A percentile compares a stretch with the other conserved stretches of the same genome.
Conservation (phyloP, 2,797 vertebrate genomes). For the Paguma larvata region DNA sequence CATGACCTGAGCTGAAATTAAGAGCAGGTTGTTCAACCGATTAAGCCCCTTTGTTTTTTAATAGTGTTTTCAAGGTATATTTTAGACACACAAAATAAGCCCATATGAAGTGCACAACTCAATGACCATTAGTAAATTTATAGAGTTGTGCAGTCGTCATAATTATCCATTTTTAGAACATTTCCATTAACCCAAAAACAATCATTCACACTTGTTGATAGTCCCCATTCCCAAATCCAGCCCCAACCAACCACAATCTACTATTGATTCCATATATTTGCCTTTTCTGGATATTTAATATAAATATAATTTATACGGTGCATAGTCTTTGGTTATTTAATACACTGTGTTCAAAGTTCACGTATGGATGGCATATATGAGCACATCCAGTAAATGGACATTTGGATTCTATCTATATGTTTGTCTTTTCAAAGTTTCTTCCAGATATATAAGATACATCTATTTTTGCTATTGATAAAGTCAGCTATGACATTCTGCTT, state of each 20-base stretch:
- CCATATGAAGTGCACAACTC: not conserved
- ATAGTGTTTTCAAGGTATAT: not conserved
- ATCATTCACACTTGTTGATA: fast-evolving
- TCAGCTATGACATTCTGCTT: not conserved
- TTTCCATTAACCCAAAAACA: not conserved
- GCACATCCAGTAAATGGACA: not conserved
- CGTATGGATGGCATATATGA: not conserved
- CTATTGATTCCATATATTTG: not conserved
- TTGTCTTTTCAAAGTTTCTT: not conserved
- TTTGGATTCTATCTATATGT: not conserved
- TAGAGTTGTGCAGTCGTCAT: not conserved
- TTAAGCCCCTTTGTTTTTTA: not conserved
- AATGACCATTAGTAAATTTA: not conserved
- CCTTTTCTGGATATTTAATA: not conserved
- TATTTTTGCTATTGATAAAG: not conserved
- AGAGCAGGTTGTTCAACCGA: no score
- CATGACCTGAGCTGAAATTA: no score
- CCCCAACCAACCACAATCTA: not conserved
- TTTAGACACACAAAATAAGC: not conserved
- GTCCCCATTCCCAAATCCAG: not conserved
- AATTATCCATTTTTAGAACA: not conserved
- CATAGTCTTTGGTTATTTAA: not conserved
- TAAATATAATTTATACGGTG: not conserved
- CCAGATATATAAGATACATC: not conserved
- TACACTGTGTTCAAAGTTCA: not conserved